Base-by-base conservation (phyloP, 2,797 vertebrate genomes). In the Pteronotus mesoamericanus region DNA sequence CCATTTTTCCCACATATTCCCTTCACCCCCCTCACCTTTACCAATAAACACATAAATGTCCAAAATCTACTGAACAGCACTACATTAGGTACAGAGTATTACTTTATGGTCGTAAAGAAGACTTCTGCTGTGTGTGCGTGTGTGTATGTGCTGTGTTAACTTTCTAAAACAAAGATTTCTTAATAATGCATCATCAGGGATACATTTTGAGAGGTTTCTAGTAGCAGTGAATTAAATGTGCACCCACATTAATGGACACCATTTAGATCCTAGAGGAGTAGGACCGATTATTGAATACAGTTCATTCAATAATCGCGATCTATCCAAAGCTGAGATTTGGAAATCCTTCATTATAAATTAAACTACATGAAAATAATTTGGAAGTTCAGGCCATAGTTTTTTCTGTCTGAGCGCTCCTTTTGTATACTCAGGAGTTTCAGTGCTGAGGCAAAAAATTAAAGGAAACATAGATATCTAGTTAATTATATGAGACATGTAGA, bases 331-430 rank as follows among this genome's bases (percentile, higher is more conserved):
- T 34, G 86, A 86, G 69, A 91, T 59, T 16, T 69, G 24, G 44
- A 90, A 95, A 94, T 34, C 24, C 22, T 80, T 86, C 57, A 83
- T 51, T 72, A 93, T 88, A 83, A 88, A 78, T 94, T 19, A 12
- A 64, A 86, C 16, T 44, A 61, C 0, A 4, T 15, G 72, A 82
- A 91, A 95, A 77, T 39, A 48, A 86, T 29, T 46, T 71, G 91
- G 32, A 95, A 37, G 37, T 14, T n/a, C 19, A 78, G 64, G 34
- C 29, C 55, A 71, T 3, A 18, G 55, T 74, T 71, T 88, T 51
- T 75, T 39, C 44, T 61, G 37, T 24, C 61, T 57, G 42, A 39
- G 19, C 8, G 32, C 2, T 53, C 29, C 71, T 78, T 89, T 53
- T 83, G 39, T 71, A 66, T 6, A 61, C 24, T 68, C 22, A 37